A percentile compares a stretch with the other conserved stretches of the same genome.
These are phyloP conservation scores for Ranitomeya imitator DNA, from an alignment of 2,113 vertebrate genomes.

Conservation along the genomic window DNA sequence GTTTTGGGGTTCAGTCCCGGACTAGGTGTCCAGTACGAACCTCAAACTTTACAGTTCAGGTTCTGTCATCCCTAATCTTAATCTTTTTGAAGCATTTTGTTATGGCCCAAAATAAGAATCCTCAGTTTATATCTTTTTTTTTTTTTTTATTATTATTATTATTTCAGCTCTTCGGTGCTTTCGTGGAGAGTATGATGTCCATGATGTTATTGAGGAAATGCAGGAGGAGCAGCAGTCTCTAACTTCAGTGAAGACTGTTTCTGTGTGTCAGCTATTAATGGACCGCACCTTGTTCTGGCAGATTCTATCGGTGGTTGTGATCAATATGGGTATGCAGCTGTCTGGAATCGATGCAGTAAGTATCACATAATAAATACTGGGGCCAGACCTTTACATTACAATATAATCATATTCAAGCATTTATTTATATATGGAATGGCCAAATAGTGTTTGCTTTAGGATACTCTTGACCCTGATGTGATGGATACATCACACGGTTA, in stretches of 20 bases:
- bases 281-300: slow-evolving; percentile 81
- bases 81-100: background rate
- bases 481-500: too few relatives aligned
- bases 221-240: slow-evolving; percentile 80
- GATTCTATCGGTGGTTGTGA: slow-evolving; percentile 77
- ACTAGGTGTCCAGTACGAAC: too few relatives aligned
- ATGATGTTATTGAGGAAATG: slow-evolving; percentile 85
- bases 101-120: background rate
- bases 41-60: too few relatives aligned
- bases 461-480: too few relatives aligned
- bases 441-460: background rate
- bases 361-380: background rate
- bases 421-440: background rate
- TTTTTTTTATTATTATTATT: background rate
- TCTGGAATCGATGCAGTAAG: slow-evolving; percentile 89
- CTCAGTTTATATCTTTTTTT: background rate
- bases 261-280: slow-evolving; percentile 72
- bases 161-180: slow-evolving; percentile 76
- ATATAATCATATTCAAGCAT: background rate
- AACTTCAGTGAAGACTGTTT: slow-evolving; percentile 72
- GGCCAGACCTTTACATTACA: background rate
- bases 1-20: too few relatives aligned
- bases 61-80: too few relatives aligned
- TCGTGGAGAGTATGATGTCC: slow-evolving; percentile 72
- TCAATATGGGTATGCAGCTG: slow-evolving; percentile 89